Percentiles rank a stretch among this genome's conserved stretches.
Evolutionary conservation across 2,888 invertebrate species (phyloP).

Genomic region (Beris morrisii): DNA sequence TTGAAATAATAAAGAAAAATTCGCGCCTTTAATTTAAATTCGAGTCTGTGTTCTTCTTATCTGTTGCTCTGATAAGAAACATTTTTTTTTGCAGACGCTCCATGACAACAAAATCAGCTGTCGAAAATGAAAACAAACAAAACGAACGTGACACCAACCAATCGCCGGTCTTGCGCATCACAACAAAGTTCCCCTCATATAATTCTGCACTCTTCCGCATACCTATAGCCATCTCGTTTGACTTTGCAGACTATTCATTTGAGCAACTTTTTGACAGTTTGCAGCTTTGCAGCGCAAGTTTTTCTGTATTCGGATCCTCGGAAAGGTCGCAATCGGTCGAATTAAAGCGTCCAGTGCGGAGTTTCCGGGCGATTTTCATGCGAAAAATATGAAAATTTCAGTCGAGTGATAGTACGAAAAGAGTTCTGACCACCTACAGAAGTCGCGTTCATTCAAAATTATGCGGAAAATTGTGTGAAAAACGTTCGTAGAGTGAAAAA

Average conservation of each 20-base stretch:
- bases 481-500: background rate
- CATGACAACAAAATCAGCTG: slow-evolving; percentile 14
- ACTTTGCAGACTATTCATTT: background rate
- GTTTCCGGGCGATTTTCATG: slow-evolving; percentile 6
- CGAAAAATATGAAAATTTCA: slow-evolving; percentile 20
- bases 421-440: background rate
- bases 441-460: slow-evolving; percentile 9
- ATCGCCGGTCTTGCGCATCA: slow-evolving; percentile 13
- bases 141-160: slow-evolving; percentile 13
- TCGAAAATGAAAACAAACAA: background rate
- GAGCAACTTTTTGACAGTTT: slow-evolving; percentile 24
- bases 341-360: slow-evolving; percentile 5
- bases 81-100: too few relatives aligned
- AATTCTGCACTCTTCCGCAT: background rate
- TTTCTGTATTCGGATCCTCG: background rate
- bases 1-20: too few relatives aligned
- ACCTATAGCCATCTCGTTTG: background rate
- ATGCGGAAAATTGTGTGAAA: background rate
- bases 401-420: slow-evolving; percentile 1
- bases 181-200: slow-evolving; percentile 16
- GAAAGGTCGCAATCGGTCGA: slow-evolving; percentile 16
- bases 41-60: too few relatives aligned
- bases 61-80: too few relatives aligned
- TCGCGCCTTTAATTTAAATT: too few relatives aligned
- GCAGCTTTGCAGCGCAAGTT: slow-evolving; percentile 13